Evolutionary conservation across 2,797 vertebrate species (phyloP).

Genomic region (Prunella strophiata): DNA sequence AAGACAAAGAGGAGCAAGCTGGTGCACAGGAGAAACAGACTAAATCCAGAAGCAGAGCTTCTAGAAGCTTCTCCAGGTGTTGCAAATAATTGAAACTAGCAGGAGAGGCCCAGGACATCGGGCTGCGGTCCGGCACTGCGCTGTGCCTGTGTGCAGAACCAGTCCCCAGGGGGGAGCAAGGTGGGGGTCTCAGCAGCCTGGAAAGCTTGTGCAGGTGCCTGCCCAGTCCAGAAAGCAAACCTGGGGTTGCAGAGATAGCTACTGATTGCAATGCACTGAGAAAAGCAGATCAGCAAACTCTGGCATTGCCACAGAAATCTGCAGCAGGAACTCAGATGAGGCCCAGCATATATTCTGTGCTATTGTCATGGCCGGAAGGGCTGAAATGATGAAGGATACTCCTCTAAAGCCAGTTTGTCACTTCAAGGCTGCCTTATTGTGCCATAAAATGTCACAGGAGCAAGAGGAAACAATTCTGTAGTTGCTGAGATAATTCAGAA

Average conservation of each 20-base stretch:
- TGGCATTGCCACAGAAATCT: neutral
- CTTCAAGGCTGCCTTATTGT: neutral
- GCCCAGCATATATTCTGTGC: neutral
- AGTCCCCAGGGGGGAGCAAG: fast-evolving
- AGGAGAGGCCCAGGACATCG: neutral
- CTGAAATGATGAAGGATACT: neutral
- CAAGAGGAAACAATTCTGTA: neutral
- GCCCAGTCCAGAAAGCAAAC: neutral
- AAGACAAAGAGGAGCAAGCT: neutral
- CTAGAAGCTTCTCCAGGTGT: neutral
- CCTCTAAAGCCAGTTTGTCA: neutral
- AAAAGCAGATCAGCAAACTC: neutral
- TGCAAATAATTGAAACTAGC: neutral
- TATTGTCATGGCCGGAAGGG: neutral
- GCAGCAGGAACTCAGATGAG: neutral
- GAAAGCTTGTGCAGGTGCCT: neutral
- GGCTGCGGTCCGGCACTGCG: fast-evolving
- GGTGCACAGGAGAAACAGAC: neutral
- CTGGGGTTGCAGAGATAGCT: neutral
- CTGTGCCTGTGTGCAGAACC: neutral
- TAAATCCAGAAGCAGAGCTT: neutral
- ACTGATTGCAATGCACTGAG: fast-evolving
- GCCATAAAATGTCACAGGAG: neutral
- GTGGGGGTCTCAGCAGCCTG: neutral
- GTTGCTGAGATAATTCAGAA: neutral